Percentiles rank a stretch among this genome's conserved stretches.
Conservation (phyloP, 2,113 vertebrate species). For the Peromyscus leucopus region DNA sequence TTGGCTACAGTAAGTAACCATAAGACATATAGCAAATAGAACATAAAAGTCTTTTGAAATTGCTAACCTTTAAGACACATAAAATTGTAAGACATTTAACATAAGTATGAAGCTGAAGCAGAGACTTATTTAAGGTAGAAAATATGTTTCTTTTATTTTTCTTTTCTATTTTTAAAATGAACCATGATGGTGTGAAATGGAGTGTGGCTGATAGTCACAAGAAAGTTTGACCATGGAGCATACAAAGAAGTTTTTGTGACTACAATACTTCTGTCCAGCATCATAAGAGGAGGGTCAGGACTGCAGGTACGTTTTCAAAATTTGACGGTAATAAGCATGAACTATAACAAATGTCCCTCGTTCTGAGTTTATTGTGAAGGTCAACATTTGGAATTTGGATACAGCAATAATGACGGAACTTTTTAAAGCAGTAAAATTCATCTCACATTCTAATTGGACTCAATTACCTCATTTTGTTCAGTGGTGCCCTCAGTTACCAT, state of each 20-base stretch:
- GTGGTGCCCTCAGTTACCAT: neutral
- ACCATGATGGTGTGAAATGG: neutral
- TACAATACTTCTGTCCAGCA: neutral
- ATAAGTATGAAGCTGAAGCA: neutral
- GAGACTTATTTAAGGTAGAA: neutral
- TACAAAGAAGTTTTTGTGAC: neutral
- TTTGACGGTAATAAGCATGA: neutral
- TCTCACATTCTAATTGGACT: neutral
- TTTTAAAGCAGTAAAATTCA: neutral
- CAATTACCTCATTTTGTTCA: neutral
- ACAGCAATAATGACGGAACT: neutral
- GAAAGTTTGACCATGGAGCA: neutral
- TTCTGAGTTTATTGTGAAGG: neutral
- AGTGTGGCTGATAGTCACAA: neutral
- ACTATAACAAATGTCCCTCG: neutral
- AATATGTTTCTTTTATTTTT: neutral
- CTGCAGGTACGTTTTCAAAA: neutral
- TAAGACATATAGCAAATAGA: neutral
- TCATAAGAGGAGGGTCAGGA: neutral
- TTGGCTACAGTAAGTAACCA: neutral
- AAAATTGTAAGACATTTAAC: neutral
- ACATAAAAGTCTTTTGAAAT: neutral
- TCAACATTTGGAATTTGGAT: neutral
- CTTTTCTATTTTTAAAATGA: slow-evolving; percentile 18
- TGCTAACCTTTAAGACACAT: neutral